phyloP scores from a whole-genome alignment of 2,888 invertebrate species.

The Drosophila stalkeri region DNA sequence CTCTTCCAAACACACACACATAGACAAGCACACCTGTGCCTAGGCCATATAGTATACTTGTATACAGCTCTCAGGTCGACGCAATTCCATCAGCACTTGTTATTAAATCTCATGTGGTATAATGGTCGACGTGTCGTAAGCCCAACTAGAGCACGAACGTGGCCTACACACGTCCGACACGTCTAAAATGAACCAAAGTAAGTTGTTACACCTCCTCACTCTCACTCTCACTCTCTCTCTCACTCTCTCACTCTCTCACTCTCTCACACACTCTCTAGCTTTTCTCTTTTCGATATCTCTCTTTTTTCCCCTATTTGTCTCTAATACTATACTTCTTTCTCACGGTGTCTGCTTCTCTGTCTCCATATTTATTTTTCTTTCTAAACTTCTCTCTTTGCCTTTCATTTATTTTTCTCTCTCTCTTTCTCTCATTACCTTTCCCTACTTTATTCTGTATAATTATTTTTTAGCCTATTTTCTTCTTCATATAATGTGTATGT shows the following conservation, averaged over 20 bases:
- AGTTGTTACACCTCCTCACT: no score
- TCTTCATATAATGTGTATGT: no score
- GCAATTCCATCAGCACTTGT: slow-evolving; percentile 72
- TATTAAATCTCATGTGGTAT: slow-evolving; percentile 67
- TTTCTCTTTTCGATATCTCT: background rate
- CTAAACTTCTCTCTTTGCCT: background rate
- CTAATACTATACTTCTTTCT: background rate
- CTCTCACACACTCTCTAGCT: background rate
- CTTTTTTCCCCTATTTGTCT: background rate
- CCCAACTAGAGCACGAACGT: slow-evolving; percentile 48
- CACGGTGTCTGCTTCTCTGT: background rate
- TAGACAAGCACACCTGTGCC: background rate
- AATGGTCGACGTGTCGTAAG: slow-evolving; percentile 23
- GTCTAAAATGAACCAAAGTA: slow-evolving; percentile 21
- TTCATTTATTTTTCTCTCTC: background rate
- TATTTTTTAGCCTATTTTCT: background rate
- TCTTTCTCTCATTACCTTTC: background rate
- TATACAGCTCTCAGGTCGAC: slow-evolving; percentile 41
- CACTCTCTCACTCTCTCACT: background rate
- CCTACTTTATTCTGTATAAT: background rate
- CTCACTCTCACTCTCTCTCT: background rate
- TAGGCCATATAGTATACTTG: background rate
- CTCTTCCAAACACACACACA: background rate
- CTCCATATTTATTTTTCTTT: background rate
- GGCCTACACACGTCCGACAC: slow-evolving; percentile 32